A percentile compares a stretch with the other conserved stretches of the same genome.
Evolutionary conservation across 2,888 invertebrate genomes (phyloP).

Genomic region (Meloe dianella): DNA sequence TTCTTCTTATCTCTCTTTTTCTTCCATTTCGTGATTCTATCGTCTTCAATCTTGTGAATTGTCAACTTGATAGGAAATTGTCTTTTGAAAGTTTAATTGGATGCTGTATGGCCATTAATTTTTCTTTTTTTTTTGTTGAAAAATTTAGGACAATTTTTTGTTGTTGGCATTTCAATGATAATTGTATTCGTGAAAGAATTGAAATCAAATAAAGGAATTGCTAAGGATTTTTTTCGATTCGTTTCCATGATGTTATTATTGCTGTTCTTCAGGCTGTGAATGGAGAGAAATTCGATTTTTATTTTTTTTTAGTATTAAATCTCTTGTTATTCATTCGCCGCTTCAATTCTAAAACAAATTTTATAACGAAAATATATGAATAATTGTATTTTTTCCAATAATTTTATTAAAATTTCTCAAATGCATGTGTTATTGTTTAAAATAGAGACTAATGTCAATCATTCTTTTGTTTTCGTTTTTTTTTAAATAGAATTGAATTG

Average conservation of each 20-base stretch:
- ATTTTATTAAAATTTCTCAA: not conserved
- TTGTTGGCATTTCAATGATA: not conserved
- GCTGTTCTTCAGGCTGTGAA: not conserved
- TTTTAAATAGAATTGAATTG: not conserved
- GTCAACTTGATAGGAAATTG: not conserved
- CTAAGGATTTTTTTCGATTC: not conserved
- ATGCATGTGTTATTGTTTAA: not conserved
- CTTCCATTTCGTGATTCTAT: not conserved
- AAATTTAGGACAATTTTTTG: not conserved
- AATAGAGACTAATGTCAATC: not conserved
- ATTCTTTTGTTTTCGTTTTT: not conserved
- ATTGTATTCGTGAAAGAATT: not conserved
- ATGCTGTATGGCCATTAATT: not conserved
- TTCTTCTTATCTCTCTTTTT: not conserved
- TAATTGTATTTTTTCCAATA: not conserved
- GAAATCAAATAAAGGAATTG: not conserved
- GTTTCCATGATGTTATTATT: not conserved
- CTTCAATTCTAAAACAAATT: not conserved
- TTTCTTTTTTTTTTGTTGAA: too few relatives aligned
- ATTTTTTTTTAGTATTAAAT: not conserved
- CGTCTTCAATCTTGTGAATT: not conserved
- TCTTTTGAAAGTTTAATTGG: conserved; percentile 12
- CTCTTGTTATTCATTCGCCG: not conserved
- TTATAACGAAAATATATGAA: not conserved
- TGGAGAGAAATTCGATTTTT: not conserved